These are phyloP conservation scores for Xenopus petersii DNA, from an alignment of 2,797 vertebrate species.

Conservation along the genomic window DNA sequence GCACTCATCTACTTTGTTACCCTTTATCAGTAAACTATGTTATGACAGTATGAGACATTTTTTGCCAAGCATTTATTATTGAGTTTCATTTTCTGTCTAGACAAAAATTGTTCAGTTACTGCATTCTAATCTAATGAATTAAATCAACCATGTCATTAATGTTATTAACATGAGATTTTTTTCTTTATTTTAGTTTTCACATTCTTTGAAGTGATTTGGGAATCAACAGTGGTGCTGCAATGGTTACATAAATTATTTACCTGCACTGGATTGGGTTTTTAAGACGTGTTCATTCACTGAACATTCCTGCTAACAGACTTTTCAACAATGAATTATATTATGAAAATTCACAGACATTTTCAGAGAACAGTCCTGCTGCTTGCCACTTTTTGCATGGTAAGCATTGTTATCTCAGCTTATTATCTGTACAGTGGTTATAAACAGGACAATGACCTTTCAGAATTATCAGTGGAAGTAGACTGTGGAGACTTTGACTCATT, in stretches of 20 bases:
- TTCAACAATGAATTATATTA: conserved; percentile 78
- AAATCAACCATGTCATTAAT: neutral
- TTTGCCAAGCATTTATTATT: no score
- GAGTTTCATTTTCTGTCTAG: no score
- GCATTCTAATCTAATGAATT: no score
- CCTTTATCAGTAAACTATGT: no score
- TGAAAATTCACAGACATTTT: conserved; percentile 83
- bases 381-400: conserved; percentile 89
- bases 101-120: no score
- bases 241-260: conserved; percentile 88
- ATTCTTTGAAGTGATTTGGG: conserved; percentile 56
- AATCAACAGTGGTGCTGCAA: conserved; percentile 73
- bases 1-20: no score
- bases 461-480: conserved; percentile 76
- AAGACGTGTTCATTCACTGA: conserved; percentile 57
- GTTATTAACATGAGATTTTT: conserved; percentile 26
- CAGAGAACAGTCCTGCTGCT: conserved; percentile 89
- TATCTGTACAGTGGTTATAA: conserved; percentile 89
- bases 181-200: conserved; percentile 59
- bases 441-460: conserved; percentile 83
- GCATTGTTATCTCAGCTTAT: conserved; percentile 90
- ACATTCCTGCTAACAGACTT: conserved; percentile 56
- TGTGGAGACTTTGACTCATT: conserved; percentile 80
- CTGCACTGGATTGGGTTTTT: conserved; percentile 59
- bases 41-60: no score